phyloP scores from a whole-genome alignment of 35 echinoderm and acorn worm genomes.

The Amphiura filiformis region DNA sequence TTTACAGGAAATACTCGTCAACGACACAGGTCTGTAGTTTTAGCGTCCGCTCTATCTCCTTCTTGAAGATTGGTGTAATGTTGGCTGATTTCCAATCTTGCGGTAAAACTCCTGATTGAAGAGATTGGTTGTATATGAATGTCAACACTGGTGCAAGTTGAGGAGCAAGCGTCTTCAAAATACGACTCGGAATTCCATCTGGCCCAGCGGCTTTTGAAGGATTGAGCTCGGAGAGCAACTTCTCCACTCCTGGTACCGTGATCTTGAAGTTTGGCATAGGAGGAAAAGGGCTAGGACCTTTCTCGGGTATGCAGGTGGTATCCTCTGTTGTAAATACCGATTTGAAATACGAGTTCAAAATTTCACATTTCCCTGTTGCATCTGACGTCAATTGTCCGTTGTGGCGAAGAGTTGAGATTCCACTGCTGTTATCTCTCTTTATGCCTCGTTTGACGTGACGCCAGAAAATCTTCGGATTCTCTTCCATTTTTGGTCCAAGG shows the following conservation, averaged over 20 bases:
- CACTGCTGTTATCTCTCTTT: too few species aligned
- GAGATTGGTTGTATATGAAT: conserved; percentile 16
- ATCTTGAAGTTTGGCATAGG: background rate
- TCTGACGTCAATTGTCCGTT: background rate
- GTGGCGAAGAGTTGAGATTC: too few species aligned
- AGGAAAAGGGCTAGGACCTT: background rate
- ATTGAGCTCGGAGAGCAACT: conserved; percentile 1
- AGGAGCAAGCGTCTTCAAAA: conserved; percentile 2
- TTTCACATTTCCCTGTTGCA: too few species aligned
- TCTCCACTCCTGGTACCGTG: conserved; percentile 10
- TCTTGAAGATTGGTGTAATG: conserved; percentile 39
- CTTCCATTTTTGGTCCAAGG: conserved; percentile 24
- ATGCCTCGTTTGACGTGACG: background rate
- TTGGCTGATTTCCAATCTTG: conserved; percentile 25
- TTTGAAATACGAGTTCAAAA: conserved; percentile 19
- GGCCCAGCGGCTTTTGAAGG: conserved; percentile 37
- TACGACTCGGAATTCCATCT: conserved; percentile 21
- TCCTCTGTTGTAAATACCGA: conserved; percentile 38
- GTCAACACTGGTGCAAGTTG: conserved; percentile 24
- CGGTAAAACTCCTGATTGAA: conserved; percentile 13
- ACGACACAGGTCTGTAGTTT: conserved; percentile 40
- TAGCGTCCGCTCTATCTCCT: background rate
- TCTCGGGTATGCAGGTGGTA: background rate
- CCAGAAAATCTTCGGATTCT: conserved; percentile 9
- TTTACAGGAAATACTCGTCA: conserved; percentile 36